Conservation (phyloP, 2,888 invertebrate species). For the Gnatocerus cornutus region DNA sequence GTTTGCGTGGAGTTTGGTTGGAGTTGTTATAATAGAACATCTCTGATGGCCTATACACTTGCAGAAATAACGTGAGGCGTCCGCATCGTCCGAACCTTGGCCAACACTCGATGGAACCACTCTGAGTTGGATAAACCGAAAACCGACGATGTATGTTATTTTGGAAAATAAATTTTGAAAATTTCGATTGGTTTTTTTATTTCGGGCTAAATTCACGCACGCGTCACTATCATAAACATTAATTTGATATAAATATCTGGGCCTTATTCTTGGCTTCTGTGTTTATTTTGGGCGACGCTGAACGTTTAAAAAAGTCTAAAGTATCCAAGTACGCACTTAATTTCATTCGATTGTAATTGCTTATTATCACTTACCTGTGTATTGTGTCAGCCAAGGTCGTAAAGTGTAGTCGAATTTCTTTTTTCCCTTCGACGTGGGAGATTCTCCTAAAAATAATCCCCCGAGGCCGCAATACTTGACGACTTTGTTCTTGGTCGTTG, state of each 20-base stretch:
- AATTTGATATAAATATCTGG: slow-evolving; percentile 8
- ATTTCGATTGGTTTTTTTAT: slow-evolving; percentile 38
- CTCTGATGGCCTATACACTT: slow-evolving; percentile 44
- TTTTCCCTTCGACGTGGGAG: slow-evolving; percentile 20
- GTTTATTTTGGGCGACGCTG: slow-evolving; percentile 17
- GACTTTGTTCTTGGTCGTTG: slow-evolving; percentile 60
- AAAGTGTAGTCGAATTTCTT: too few species aligned
- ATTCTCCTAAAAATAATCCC: slow-evolving; percentile 20
- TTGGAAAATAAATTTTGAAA: slow-evolving; percentile 38
- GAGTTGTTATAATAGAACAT: slow-evolving; percentile 13
- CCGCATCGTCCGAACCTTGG: slow-evolving; percentile 39
- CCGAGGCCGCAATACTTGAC: slow-evolving; percentile 46
- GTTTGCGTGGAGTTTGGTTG: slow-evolving; percentile 29
- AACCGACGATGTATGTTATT: slow-evolving; percentile 26
- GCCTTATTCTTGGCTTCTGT: slow-evolving; percentile 22
- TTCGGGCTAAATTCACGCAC: slow-evolving; percentile 32
- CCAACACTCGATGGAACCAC: slow-evolving; percentile 34
- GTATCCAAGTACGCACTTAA: slow-evolving; percentile 19
- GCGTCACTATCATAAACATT: not conserved
- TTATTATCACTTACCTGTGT: slow-evolving; percentile 1
- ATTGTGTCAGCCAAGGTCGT: slow-evolving; percentile 16
- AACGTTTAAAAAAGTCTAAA: not conserved
- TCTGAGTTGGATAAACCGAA: slow-evolving; percentile 26
- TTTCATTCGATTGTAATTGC: slow-evolving; percentile 9
- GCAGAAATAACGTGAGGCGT: slow-evolving; percentile 42